These are phyloP conservation scores for Siphlonurus alternatus DNA, from an alignment of 2,888 invertebrate genomes.

Conservation along the genomic window DNA sequence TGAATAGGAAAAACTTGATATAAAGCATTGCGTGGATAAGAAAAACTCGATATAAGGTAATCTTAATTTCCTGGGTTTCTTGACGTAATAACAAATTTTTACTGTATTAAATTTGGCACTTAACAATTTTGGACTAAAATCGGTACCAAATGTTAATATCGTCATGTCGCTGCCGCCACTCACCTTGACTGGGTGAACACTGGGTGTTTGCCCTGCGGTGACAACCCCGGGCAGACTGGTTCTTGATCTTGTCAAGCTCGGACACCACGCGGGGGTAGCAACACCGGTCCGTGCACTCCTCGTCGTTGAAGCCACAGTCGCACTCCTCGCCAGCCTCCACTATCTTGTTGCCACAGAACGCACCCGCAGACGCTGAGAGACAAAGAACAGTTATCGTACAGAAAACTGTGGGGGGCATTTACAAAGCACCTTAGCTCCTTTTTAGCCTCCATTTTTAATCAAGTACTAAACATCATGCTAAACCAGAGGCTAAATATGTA, in stretches of 20 bases:
- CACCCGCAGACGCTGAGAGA: slow-evolving; percentile 55
- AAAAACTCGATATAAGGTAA: too few species aligned
- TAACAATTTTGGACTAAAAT: too few species aligned
- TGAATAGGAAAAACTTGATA: too few species aligned
- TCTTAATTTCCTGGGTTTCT: too few species aligned
- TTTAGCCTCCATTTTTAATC: not conserved
- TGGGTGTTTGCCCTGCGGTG: slow-evolving; percentile 57
- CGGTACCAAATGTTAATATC: too few species aligned
- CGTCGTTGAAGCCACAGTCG: slow-evolving; percentile 86
- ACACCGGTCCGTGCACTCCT: slow-evolving; percentile 83
- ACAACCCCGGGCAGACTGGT: slow-evolving; percentile 61
- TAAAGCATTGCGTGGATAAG: too few species aligned
- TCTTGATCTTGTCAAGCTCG: slow-evolving; percentile 46
- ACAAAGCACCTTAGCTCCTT: not conserved
- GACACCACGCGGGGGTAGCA: slow-evolving; percentile 78
- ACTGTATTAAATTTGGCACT: too few species aligned
- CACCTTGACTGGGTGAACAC: slow-evolving; percentile 44
- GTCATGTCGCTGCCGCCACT: too few species aligned
- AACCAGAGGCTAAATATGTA: too few species aligned
- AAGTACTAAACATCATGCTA: too few species aligned
- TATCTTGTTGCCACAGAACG: slow-evolving; percentile 99
- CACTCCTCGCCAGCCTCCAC: slow-evolving; percentile 97
- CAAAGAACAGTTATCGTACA: slow-evolving; percentile 10
- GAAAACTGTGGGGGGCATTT: slow-evolving; percentile 1
- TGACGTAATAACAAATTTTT: too few species aligned